These are phyloP conservation scores for Amblyjoppa proteus DNA, from an alignment of 2,888 invertebrate species.

Conservation along the genomic window DNA sequence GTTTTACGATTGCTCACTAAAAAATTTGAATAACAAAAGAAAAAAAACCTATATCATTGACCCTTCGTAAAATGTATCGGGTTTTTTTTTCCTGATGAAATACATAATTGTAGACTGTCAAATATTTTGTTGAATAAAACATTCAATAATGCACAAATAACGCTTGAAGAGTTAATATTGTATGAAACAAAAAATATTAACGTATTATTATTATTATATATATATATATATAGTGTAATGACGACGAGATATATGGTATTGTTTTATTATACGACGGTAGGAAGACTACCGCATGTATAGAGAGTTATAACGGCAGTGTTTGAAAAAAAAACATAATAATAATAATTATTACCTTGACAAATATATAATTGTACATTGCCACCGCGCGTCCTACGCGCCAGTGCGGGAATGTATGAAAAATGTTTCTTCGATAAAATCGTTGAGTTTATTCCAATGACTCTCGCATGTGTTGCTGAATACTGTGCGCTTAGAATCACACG, in stretches of 20 bases:
- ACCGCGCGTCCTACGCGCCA: not conserved
- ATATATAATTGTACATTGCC: slow-evolving; percentile 62
- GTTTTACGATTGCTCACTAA: slow-evolving; percentile 31
- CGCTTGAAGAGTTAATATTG: slow-evolving; percentile 46
- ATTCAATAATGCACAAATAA: slow-evolving; percentile 63
- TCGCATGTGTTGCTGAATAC: slow-evolving; percentile 9
- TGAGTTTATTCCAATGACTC: slow-evolving; percentile 12
- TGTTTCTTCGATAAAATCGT: slow-evolving; percentile 30
- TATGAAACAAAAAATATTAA: slow-evolving; percentile 40
- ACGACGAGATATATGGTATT: slow-evolving; percentile 51
- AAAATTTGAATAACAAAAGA: not conserved
- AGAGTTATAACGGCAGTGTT: slow-evolving; percentile 59
- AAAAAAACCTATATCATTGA: slow-evolving; percentile 37
- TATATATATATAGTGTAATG: slow-evolving; percentile 40
- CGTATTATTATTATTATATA: not conserved
- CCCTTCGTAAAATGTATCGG: slow-evolving; percentile 51
- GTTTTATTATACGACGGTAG: slow-evolving; percentile 51
- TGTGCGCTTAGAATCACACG: slow-evolving; percentile 6
- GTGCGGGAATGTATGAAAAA: slow-evolving; percentile 1
- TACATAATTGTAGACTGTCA: slow-evolving; percentile 3
- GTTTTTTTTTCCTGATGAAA: slow-evolving; percentile 57
- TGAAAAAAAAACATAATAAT: slow-evolving; percentile 3
- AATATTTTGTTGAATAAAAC: slow-evolving; percentile 56
- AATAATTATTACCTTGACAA: slow-evolving; percentile 57
- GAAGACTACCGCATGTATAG: slow-evolving; percentile 51